Percentiles rank a stretch among this genome's conserved stretches.
phyloP scores from a whole-genome alignment of 2,113 vertebrate genomes.

The Capra hircus region DNA sequence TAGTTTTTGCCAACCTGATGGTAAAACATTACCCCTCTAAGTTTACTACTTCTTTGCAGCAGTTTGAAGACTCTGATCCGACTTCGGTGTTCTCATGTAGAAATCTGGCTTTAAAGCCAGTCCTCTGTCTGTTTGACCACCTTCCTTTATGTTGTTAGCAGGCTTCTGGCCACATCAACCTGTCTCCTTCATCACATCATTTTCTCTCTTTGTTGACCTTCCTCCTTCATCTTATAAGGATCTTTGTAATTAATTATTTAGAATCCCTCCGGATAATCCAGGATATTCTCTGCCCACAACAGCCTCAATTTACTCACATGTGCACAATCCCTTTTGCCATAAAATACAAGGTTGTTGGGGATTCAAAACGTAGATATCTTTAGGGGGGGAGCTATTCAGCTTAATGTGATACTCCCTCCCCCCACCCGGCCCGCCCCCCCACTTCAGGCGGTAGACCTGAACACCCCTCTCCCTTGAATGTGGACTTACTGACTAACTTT shows the following conservation, averaged over 20 bases:
- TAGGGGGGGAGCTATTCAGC: no score
- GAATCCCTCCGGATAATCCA: not conserved
- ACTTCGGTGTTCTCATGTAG: not conserved
- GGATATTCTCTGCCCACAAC: not conserved
- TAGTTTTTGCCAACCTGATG: not conserved
- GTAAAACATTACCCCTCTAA: not conserved
- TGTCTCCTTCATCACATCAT: not conserved
- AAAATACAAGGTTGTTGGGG: not conserved
- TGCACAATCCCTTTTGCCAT: not conserved
- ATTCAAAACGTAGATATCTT: not conserved
- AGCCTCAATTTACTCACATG: not conserved
- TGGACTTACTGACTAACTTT: not conserved
- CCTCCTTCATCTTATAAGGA: not conserved
- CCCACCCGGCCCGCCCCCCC: no score
- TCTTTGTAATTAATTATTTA: not conserved
- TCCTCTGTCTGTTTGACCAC: no score
- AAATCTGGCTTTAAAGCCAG: not conserved
- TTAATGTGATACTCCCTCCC: no score
- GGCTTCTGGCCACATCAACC: not conserved
- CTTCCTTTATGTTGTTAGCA: not conserved
- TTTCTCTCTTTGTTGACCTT: not conserved
- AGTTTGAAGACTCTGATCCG: not conserved
- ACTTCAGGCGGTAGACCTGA: not conserved
- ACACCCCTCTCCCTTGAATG: not conserved
- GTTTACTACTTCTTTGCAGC: not conserved